Evolutionary conservation across 2,797 vertebrate species (phyloP).

Genomic region (Vireo griseus): DNA sequence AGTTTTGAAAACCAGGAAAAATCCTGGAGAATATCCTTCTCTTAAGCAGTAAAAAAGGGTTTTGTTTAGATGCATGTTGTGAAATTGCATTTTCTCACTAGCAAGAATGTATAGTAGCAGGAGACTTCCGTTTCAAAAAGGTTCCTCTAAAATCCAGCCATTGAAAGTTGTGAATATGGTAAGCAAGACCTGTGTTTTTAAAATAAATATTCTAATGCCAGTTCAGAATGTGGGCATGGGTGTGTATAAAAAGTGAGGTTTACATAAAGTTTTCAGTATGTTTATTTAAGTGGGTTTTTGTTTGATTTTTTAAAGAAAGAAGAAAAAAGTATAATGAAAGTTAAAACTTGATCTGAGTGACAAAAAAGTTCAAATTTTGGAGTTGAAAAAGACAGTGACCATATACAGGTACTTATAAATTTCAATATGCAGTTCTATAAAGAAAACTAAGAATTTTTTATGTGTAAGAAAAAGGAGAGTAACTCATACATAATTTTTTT

Average conservation of each 20-base stretch:
- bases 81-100: slow-evolving; percentile 34
- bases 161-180: slow-evolving; percentile 34
- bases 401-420: slow-evolving; percentile 4
- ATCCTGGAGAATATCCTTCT: background rate
- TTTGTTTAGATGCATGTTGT: background rate
- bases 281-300: background rate
- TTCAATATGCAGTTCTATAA: background rate
- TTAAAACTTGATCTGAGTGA: background rate
- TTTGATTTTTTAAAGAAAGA: background rate
- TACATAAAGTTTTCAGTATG: slow-evolving; percentile 6
- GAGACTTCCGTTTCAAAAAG: slow-evolving; percentile 50
- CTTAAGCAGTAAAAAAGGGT: slow-evolving; percentile 14
- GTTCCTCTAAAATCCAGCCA: slow-evolving; percentile 35
- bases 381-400: background rate
- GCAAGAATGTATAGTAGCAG: background rate
- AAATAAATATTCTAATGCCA: slow-evolving; percentile 57
- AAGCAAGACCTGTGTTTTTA: slow-evolving; percentile 53
- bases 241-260: background rate
- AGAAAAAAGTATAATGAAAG: slow-evolving; percentile 40
- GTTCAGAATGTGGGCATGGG: slow-evolving; percentile 1
- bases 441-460: background rate
- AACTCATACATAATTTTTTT: background rate
- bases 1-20: background rate
- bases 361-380: background rate
- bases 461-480: background rate